A percentile compares a stretch with the other conserved stretches of the same genome.
Conservation (phyloP, 2,113 vertebrate genomes). For the Neofelis nebulosa region DNA sequence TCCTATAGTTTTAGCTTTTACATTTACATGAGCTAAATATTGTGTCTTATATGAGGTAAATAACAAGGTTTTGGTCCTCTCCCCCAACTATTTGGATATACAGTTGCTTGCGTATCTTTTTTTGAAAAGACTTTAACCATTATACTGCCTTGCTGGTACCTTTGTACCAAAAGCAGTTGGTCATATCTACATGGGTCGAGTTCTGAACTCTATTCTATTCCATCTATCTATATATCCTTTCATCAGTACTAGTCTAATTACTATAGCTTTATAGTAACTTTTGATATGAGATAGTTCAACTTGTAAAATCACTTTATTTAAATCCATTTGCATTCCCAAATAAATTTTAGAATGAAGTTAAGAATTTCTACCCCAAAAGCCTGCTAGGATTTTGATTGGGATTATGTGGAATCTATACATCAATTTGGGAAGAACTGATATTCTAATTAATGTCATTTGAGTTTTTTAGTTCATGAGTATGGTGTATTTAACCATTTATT, state of each 20-base stretch:
- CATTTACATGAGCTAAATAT: background rate
- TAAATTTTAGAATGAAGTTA: constrained; percentile 40
- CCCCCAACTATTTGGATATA: background rate
- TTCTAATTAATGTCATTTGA: background rate
- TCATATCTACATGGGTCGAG: background rate
- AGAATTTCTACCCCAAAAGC: background rate
- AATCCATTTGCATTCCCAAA: background rate
- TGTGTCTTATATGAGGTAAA: background rate
- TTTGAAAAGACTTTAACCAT: background rate
- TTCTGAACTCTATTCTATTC: background rate
- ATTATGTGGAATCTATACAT: background rate
- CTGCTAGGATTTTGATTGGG: background rate
- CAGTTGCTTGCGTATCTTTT: background rate
- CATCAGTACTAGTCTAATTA: background rate
- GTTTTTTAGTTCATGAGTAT: background rate
- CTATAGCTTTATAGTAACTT: background rate
- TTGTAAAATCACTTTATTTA: constrained; percentile 15
- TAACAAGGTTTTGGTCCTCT: background rate
- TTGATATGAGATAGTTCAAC: background rate
- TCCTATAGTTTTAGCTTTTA: constrained; percentile 1
- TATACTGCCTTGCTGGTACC: background rate
- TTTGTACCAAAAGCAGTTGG: background rate
- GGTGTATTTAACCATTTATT: background rate
- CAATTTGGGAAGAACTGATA: background rate
- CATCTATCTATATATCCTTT: background rate